Evolutionary conservation across 2,888 invertebrate genomes (phyloP).

Genomic region (Caenorhabditis sp.): DNA sequence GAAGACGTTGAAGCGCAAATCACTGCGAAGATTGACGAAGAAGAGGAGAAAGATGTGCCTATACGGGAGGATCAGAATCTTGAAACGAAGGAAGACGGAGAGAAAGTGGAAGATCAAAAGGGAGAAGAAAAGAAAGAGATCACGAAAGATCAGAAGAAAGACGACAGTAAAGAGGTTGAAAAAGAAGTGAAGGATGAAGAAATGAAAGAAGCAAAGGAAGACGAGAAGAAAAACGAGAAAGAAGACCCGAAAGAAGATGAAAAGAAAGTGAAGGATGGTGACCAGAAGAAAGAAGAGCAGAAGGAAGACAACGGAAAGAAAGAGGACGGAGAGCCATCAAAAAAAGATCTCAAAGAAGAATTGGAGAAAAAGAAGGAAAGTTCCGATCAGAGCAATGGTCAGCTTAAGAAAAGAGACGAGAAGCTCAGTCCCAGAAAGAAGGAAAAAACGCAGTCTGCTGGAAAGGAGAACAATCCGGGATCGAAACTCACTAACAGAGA

Average conservation of each 20-base stretch:
- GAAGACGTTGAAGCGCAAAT: background rate
- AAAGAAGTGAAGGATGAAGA: slow-evolving; percentile 15
- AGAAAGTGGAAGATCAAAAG: background rate
- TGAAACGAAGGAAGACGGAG: background rate
- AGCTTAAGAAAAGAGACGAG: slow-evolving; percentile 13
- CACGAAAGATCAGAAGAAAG: background rate
- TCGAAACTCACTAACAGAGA: slow-evolving; percentile 34
- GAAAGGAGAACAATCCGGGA: slow-evolving; percentile 28
- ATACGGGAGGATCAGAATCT: too few species aligned
- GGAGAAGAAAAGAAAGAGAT: background rate
- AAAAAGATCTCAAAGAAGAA: slow-evolving; percentile 15
- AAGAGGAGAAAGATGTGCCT: background rate
- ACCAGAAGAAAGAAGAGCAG: background rate
- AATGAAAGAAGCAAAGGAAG: background rate
- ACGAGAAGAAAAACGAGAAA: background rate
- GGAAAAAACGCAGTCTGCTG: slow-evolving; percentile 29
- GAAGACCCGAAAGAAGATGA: background rate
- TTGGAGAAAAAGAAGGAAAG: slow-evolving; percentile 1
- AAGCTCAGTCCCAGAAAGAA: slow-evolving; percentile 46
- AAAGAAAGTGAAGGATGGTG: background rate
- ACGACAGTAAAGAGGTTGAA: too few species aligned
- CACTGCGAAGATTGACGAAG: background rate
- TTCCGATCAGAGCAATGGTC: slow-evolving; percentile 1
- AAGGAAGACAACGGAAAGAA: background rate
- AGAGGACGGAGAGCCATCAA: background rate